Evolutionary conservation across 23 tunicate species (phyloP), one percentile per base, ranked within the genome.

Genomic region (Trididemnum nubilum): DNA sequence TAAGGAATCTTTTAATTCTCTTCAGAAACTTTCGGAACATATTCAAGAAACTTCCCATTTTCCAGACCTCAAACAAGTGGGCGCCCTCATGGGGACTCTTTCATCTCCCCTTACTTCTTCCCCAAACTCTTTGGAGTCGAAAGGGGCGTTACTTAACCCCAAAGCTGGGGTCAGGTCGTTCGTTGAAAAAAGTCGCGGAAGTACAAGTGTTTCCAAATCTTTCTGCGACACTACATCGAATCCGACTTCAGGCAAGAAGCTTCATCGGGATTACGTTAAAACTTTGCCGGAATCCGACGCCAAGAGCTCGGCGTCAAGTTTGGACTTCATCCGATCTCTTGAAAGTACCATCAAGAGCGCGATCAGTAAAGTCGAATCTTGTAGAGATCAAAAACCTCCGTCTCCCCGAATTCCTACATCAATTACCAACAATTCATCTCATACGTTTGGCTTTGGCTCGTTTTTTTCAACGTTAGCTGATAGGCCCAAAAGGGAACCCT

Each of bases 261-360:
- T 7, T 4, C 74, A 24, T 67, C 37, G 15, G 18, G 74, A 67
- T 67, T 67, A 67, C 38, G 38, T 67, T 31, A 37, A 67, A 7
- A n/a, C 12, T 3, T 67, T 38, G 38, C 15, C 38, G 38, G 38
- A 33, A 3, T 9, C 7, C 9, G 21, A n/a, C 38, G 33, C 7
- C 18, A 31, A 7, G 4, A 7, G 7, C 25, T 33, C 74, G 9
- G 37, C 74, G 74, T 33, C 38, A 21, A 65, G 77, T 27, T 84
- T 72, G 21, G 93, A 93, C 66, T 87, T 93, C 60, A 93, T 93
- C 33, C 85, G 90, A 28, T 85, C 89, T 0, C 83, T 93, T 34
- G 98, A 93, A 38, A 81, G 91, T 63, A 93, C 98, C 74, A 85
- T 93, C 34, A 88, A 88, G 52, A 88, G 87, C 76, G 98, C 98